Evolutionary conservation across 2,888 invertebrate genomes (phyloP).

Genomic region (Andrena dorsata): DNA sequence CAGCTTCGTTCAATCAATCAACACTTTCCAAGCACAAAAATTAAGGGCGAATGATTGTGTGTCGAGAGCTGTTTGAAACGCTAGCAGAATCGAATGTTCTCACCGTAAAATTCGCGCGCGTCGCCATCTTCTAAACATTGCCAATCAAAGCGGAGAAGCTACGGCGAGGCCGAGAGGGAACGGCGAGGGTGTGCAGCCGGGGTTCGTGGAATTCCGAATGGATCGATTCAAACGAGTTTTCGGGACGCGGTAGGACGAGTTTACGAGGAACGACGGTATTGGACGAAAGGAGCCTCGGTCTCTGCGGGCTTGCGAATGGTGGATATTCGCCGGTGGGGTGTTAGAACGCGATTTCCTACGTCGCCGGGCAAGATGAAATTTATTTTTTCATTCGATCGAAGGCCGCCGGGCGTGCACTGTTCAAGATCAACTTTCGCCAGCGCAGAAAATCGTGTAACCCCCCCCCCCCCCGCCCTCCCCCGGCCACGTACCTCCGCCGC

Average conservation of each 20-base stretch:
- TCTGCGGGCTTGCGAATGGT: constrained; percentile 70
- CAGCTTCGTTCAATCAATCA: too few species aligned
- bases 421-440: constrained; percentile 61
- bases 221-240: constrained; percentile 75
- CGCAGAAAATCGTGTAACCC: constrained; percentile 22
- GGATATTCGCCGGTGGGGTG: constrained; percentile 73
- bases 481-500: too few species aligned
- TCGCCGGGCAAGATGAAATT: constrained; percentile 64
- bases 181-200: constrained; percentile 53
- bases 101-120: constrained; percentile 41
- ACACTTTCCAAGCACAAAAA: too few species aligned
- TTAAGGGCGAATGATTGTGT: too few species aligned
- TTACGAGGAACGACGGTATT: constrained; percentile 74
- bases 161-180: constrained; percentile 44
- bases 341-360: constrained; percentile 72
- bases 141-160: constrained; percentile 58
- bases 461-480: too few species aligned
- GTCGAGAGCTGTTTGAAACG: background rate
- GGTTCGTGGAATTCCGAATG: constrained; percentile 70
- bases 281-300: constrained; percentile 67
- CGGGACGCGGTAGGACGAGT: constrained; percentile 72
- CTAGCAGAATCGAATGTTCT: background rate
- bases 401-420: constrained; percentile 51
- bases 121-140: constrained; percentile 62
- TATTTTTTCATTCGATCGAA: constrained; percentile 68